Conservation (phyloP, 30 jellyfish, hydroid and myxozoan species). For the Aurelia sp. region DNA sequence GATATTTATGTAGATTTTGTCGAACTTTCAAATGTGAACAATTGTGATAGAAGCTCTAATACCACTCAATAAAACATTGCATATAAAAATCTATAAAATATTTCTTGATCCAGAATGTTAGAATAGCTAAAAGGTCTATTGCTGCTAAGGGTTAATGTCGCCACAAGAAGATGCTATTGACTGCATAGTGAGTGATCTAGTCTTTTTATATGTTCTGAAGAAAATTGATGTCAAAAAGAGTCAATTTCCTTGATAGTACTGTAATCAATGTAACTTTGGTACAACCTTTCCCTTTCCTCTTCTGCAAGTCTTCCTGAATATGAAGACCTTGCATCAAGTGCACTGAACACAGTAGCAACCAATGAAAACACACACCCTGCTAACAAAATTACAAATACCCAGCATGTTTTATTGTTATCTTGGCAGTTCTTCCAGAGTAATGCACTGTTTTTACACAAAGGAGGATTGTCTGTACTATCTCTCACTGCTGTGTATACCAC, state of each 20-base stretch:
- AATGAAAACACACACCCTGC: conserved; percentile 36
- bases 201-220: no score
- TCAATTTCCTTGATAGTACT: conserved; percentile 42
- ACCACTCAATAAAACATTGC: no score
- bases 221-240: not conserved
- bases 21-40: no score
- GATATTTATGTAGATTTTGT: no score
- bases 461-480: conserved; percentile 15
- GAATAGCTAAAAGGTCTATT: no score
- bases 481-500: conserved; percentile 15
- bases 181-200: no score
- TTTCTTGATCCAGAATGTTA: no score
- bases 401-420: not conserved
- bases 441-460: conserved; percentile 29
- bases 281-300: conserved; percentile 56
- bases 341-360: conserved; percentile 28
- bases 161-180: no score
- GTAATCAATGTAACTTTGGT: conserved; percentile 53
- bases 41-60: no score
- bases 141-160: no score
- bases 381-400: conserved; percentile 21
- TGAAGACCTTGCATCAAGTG: conserved; percentile 57
- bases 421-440: conserved; percentile 33
- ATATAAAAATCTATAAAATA: no score
- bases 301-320: conserved; percentile 14